phyloP scores from a whole-genome alignment of 2,797 vertebrate species.

The Neostethus bicornis region DNA sequence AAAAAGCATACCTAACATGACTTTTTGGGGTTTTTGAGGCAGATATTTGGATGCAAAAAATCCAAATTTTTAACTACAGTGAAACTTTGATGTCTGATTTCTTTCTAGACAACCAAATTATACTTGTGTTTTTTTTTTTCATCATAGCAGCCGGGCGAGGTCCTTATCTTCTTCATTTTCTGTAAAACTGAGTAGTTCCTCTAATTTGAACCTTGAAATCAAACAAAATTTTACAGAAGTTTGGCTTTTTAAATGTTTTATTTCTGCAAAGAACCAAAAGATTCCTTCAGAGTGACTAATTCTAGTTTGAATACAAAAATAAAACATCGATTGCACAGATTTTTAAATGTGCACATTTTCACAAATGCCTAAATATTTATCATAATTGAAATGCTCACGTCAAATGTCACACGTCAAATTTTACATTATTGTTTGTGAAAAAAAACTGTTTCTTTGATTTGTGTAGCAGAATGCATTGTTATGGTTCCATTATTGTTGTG shows the following conservation, averaged over 20 bases:
- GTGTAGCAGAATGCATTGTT: no score
- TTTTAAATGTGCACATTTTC: no score
- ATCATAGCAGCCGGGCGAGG: conserved; percentile 33
- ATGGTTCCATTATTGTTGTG: no score
- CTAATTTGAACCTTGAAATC: conserved; percentile 34
- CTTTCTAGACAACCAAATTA: conserved; percentile 19
- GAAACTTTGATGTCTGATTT: conserved; percentile 33
- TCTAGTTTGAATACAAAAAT: conserved; percentile 51
- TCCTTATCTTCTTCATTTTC: conserved; percentile 13
- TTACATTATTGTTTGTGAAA: no score
- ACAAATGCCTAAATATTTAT: no score
- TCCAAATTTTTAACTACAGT: conserved; percentile 5
- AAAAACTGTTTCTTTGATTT: no score
- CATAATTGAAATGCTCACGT: no score
- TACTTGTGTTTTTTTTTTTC: conserved; percentile 29
- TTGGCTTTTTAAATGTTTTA: not conserved
- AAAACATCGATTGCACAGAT: no score
- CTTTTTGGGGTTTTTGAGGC: conserved; percentile 2
- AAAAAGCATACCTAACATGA: conserved; percentile 7
- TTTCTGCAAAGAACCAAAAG: conserved; percentile 25
- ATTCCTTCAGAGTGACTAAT: conserved; percentile 35
- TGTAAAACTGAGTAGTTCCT: conserved; percentile 24
- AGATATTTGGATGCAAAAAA: conserved; percentile 4
- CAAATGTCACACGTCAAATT: no score
- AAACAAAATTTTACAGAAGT: not conserved